These are phyloP conservation scores for Puffinus mauretanicus DNA, from an alignment of 2,113 vertebrate species.

Conservation along the genomic window DNA sequence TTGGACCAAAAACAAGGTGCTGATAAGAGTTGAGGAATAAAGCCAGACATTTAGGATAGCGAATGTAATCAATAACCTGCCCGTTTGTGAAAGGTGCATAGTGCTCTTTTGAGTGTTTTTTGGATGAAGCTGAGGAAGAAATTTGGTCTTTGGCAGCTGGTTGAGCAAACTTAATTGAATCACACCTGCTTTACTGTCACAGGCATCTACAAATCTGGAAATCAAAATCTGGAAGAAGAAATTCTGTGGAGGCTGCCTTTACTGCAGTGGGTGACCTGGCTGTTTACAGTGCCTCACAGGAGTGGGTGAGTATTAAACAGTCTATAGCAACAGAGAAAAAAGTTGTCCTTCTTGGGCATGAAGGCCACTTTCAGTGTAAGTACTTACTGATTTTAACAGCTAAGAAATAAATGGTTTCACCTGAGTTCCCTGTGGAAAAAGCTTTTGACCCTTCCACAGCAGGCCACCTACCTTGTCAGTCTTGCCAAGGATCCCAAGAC, in stretches of 20 bases:
- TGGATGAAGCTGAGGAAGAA: constrained; percentile 19
- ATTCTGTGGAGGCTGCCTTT: not conserved
- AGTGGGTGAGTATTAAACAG: not conserved
- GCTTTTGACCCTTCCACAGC: not conserved
- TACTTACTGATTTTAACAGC: not conserved
- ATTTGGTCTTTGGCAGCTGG: constrained; percentile 24
- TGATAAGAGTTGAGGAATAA: not conserved
- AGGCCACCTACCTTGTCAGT: not conserved
- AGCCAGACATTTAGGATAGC: constrained; percentile 37
- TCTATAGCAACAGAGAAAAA: not conserved
- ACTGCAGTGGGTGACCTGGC: not conserved
- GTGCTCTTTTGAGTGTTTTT: constrained; percentile 25
- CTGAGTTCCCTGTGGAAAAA: not conserved
- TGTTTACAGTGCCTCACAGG: not conserved
- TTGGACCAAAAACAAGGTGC: constrained; percentile 8
- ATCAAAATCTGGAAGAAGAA: constrained; percentile 1
- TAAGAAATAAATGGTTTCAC: not conserved
- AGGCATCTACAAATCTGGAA: not conserved
- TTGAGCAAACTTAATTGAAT: constrained; percentile 21
- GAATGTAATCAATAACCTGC: constrained; percentile 37
- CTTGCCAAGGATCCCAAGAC: not conserved
- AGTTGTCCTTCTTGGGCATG: not conserved
- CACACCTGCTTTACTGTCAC: not conserved
- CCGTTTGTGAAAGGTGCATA: not conserved
- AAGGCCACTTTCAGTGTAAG: not conserved